Evolutionary conservation across 2,797 vertebrate genomes (phyloP).

Genomic region (Garrulus glandarius): DNA sequence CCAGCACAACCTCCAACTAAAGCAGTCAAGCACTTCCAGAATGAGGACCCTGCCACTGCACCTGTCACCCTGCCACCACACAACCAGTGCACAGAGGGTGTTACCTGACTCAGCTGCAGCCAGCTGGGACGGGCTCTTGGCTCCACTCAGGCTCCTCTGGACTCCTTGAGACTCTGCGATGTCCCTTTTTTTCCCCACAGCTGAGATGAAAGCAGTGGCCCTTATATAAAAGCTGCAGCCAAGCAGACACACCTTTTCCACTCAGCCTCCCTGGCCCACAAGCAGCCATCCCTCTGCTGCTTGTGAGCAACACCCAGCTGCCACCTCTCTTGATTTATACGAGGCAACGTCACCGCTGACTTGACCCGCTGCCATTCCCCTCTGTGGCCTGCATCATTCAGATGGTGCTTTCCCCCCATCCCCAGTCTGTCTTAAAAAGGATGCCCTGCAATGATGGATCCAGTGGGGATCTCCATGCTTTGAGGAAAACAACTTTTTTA

Average conservation of each 20-base stretch:
- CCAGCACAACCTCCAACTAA: neutral
- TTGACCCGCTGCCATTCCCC: accelerated
- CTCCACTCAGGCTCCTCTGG: neutral
- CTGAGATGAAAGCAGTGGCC: neutral
- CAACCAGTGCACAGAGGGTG: neutral
- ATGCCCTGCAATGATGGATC: neutral
- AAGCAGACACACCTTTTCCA: neutral
- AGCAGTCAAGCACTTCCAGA: neutral
- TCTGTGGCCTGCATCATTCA: neutral
- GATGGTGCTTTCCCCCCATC: accelerated
- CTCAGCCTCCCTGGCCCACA: neutral
- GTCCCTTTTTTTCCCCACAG: neutral
- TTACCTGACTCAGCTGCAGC: neutral
- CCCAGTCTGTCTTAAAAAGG: accelerated
- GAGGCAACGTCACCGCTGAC: neutral
- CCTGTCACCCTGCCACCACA: neutral
- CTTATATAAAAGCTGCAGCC: neutral
- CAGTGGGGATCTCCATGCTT: accelerated
- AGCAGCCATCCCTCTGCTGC: neutral
- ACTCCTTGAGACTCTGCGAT: accelerated
- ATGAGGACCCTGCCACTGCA: neutral
- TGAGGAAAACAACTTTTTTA: neutral
- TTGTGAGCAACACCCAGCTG: neutral
- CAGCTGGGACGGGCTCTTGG: neutral
- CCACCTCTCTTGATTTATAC: neutral